Evolutionary conservation across 2,113 vertebrate species (phyloP), one percentile per base, ranked within the genome.

Genomic region (Tor tambroides): DNA sequence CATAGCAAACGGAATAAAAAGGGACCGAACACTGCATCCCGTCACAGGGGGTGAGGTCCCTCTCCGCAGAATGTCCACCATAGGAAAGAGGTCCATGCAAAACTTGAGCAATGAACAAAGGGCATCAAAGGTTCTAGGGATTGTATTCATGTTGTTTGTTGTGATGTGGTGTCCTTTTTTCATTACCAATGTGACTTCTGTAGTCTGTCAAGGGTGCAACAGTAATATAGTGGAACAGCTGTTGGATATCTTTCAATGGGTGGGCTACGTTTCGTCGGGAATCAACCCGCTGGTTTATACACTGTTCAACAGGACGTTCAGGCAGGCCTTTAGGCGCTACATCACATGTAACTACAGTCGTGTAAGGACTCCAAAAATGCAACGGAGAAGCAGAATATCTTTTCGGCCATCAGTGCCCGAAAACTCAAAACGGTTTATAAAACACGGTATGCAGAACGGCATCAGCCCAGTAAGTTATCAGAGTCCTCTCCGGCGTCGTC

Each of bases 141-240:
- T 99, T 1, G 98, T 99, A 12, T 99, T 99, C 92, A 96, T 97
- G 74, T 94, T 99, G 86, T 99, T 99, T 86, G 94, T 99, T 67
- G 89, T 99, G 86, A 99, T 99, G 98, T 99, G 98, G 98, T 98
- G 98, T 85, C 98, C 98, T 0, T 99, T 99, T 91, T 99, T 99
- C 89, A 97, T 99, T 80, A 99, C 98, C 79, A 99, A 99, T 21
- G 87, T 99, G 90, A 96, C 96, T 49, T 97, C 96, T 14, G 98
- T 95, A 82, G 94, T 99, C 54, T 99, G 98, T 91, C 91, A 94
- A 59, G 95, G 94, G 86, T 99, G 98, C 67, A 94, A 95, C 6
- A 61, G 90, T 76, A 90, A 91, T 5, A 81, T 97, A 43, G 95
- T 99, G 14, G 91, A 93, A 77, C 96, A 90, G 65, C 96, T 99